phyloP scores from a whole-genome alignment of 2,888 invertebrate genomes.

The Gastrophysa polygoni region DNA sequence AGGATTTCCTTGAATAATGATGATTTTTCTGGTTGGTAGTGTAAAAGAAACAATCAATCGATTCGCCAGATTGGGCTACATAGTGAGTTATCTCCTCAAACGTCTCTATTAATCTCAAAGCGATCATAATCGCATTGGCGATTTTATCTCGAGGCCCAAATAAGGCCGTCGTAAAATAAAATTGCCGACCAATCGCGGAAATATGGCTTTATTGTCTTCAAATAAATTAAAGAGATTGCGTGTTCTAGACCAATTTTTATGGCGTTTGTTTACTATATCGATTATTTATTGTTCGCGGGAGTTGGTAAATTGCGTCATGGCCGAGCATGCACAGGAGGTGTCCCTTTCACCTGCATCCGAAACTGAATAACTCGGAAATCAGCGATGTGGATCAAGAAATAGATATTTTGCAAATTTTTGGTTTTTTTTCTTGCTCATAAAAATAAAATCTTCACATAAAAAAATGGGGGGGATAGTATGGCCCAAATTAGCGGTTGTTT shows the following conservation, averaged over 20 bases:
- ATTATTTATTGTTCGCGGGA: constrained; percentile 27
- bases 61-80: too few species aligned
- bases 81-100: not conserved
- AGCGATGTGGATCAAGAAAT: too few species aligned
- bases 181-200: constrained; percentile 6
- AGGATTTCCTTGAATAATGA: too few species aligned
- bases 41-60: too few species aligned
- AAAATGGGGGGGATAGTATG: too few species aligned
- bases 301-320: constrained; percentile 27
- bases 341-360: too few species aligned
- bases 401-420: too few species aligned
- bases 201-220: constrained; percentile 15
- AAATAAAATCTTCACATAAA: too few species aligned
- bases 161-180: constrained; percentile 6
- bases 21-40: too few species aligned
- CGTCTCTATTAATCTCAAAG: not conserved
- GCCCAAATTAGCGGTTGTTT: too few species aligned
- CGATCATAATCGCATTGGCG: not conserved
- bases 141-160: not conserved
- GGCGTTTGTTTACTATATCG: constrained; percentile 27
- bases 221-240: constrained; percentile 23
- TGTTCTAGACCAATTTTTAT: constrained; percentile 21
- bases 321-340: not conserved
- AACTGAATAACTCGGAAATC: too few species aligned
- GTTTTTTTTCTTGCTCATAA: too few species aligned